These are phyloP conservation scores for Microtus richardsoni DNA, from an alignment of 2,113 vertebrate genomes.

Conservation along the genomic window DNA sequence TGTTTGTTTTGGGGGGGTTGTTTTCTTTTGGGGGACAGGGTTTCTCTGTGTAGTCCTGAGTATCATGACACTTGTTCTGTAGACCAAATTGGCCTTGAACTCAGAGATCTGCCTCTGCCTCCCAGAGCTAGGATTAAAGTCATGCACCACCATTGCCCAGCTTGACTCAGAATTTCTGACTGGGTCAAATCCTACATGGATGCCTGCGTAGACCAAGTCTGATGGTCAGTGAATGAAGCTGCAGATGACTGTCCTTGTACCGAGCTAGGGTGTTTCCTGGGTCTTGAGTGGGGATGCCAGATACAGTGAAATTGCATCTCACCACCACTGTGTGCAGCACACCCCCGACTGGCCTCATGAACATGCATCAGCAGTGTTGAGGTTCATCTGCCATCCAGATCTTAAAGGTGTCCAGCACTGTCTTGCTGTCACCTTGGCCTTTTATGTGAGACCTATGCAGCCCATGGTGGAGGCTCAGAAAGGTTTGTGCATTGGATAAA, in stretches of 20 bases:
- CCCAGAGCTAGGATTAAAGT: background rate
- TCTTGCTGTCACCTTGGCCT: background rate
- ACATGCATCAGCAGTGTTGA: background rate
- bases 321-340: background rate
- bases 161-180: background rate
- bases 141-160: background rate
- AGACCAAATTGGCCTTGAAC: background rate
- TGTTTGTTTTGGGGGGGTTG: background rate
- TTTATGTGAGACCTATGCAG: background rate
- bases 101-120: background rate
- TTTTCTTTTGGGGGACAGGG: background rate
- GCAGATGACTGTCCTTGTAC: background rate
- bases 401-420: background rate
- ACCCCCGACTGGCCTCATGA: background rate
- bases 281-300: too few species aligned
- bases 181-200: background rate
- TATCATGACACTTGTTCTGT: background rate
- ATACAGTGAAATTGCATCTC: accelerated
- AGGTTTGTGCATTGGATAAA: background rate
- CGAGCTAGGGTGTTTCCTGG: too few species aligned
- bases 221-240: background rate
- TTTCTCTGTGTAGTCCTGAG: background rate
- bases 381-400: background rate
- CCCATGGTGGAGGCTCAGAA: background rate
- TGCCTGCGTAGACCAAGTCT: accelerated